phyloP scores from a whole-genome alignment of 1,140 invertebrate species.

The Gonioctena quinquepunctata region DNA sequence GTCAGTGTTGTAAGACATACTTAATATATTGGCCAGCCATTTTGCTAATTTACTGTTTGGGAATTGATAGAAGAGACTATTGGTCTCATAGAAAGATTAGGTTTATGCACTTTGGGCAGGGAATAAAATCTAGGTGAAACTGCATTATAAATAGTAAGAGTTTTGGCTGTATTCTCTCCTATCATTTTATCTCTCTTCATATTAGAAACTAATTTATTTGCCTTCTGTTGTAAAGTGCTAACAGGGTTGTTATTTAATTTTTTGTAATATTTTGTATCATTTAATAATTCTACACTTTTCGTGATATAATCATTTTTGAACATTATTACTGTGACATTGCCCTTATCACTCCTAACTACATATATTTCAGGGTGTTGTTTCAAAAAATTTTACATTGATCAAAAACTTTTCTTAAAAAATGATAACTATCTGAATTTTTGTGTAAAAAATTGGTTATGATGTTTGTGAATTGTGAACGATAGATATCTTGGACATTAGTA shows the following conservation, averaged over 20 bases:
- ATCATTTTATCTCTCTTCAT: background rate
- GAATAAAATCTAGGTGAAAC: background rate
- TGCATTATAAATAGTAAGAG: background rate
- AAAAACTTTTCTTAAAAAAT: constrained; percentile 4
- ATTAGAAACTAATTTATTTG: background rate
- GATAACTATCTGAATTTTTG: background rate
- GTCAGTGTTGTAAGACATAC: background rate
- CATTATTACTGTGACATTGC: background rate
- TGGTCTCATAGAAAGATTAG: background rate
- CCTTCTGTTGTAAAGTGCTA: background rate
- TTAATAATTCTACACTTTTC: background rate
- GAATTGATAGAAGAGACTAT: constrained; percentile 3
- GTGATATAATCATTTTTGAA: no score
- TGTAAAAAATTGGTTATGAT: background rate
- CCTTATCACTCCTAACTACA: background rate
- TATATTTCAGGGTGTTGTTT: background rate
- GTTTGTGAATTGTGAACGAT: background rate
- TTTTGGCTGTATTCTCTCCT: background rate
- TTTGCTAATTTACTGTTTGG: background rate
- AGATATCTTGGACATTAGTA: background rate
- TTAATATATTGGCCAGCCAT: constrained; percentile 20
- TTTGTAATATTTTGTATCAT: no score
- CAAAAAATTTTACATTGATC: background rate
- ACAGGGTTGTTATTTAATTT: background rate
- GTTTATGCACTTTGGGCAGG: constrained; percentile 16